Conservation (phyloP, 2,113 vertebrate species). For the Condylura cristata region DNA sequence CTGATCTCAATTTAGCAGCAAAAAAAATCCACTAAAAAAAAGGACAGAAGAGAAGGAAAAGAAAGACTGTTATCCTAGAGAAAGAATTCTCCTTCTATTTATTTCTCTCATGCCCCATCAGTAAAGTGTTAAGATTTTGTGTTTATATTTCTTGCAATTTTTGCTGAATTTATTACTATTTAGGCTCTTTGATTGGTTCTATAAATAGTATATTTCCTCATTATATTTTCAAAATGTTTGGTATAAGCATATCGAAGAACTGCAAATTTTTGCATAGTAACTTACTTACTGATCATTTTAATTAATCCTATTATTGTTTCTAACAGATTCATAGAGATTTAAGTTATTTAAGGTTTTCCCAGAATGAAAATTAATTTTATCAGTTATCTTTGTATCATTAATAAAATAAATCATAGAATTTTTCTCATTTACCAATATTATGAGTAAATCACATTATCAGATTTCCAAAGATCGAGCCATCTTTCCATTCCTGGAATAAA, state of each 20-base stretch:
- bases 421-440: neutral
- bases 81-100: neutral
- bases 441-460: neutral
- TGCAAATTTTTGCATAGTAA: neutral
- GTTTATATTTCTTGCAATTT: neutral
- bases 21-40: neutral
- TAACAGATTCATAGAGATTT: neutral
- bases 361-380: neutral
- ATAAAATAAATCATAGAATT: neutral
- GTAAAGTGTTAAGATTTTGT: neutral
- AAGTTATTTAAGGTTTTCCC: neutral
- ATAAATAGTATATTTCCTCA: conserved; percentile 18
- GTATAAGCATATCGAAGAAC: neutral
- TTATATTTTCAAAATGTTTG: conserved; percentile 18
- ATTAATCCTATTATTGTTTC: neutral
- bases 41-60: rapidly evolving
- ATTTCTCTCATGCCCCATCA: neutral
- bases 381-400: neutral
- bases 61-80: neutral
- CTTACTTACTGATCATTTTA: neutral
- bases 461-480: conserved; percentile 16
- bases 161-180: conserved; percentile 16
- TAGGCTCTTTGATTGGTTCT: neutral
- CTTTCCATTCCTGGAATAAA: conserved; percentile 26
- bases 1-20: neutral